Base-by-base conservation (phyloP, 2,113 vertebrate species). In the Hystrix brachyura region DNA sequence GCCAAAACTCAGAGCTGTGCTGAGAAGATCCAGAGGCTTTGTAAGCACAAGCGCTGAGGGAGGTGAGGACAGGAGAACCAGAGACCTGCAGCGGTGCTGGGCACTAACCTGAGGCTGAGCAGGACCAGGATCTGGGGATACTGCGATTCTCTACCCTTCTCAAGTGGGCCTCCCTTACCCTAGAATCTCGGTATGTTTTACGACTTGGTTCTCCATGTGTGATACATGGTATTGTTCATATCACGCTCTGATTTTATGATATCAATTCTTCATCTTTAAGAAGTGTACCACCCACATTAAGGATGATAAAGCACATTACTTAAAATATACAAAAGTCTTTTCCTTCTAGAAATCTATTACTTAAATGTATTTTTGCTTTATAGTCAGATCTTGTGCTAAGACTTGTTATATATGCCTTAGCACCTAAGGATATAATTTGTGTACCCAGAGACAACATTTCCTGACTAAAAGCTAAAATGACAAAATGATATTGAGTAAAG, bases 191-290 rank as follows among this genome's bases (percentile, higher is more conserved):
- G 2, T 2, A 34, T 90, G 29, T 90, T 92, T 94, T 87, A 32
- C 11, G 83, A 51, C 32, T 51, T 84, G 13, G 5, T 43, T 87
- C 15, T 78, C 48, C 82, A 2, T 12, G 7, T 57, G 0, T 57
- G 34, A 72, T 81, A 57, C 51, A 11, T 84, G 43, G 3, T 21
- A 62, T 87, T 92, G 18, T 83, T 95, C 71, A 18, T 71, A 80
- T 21, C 53, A 85, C 59, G 17, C 34, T 95, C 25, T 17, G 9
- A 4, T 51, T 91, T 95, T 74, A 76, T 93, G 55, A 80, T 80
- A 38, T 76, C 59, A 82, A 8, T 95, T 89, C 89, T 57, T 94
- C 51, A 94, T 67, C n/a, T 74, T 93, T 91, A 79, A 93, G 79
- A 90, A 90, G 8, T 55, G 38, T 78, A 11, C 13, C 18, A 53